Conservation (phyloP, 1,140 invertebrate genomes). For the Homarus americanus region DNA sequence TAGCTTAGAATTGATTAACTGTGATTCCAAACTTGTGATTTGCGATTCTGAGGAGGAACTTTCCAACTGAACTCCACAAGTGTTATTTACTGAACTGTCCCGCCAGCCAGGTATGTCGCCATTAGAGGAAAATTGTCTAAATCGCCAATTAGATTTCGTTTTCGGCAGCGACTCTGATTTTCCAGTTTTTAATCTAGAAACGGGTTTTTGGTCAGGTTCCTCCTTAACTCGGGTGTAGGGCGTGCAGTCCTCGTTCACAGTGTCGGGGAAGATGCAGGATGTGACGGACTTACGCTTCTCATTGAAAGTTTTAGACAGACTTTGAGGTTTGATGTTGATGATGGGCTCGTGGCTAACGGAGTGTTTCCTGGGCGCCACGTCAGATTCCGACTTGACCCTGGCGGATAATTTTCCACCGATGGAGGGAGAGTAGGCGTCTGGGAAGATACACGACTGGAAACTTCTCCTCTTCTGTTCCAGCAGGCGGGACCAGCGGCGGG, state of each 20-base stretch:
- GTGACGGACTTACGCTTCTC: slow-evolving; percentile 10
- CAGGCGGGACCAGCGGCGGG: slow-evolving; percentile 29
- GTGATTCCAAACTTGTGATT: background rate
- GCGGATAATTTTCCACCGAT: slow-evolving; percentile 1
- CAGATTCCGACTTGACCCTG: slow-evolving; percentile 30
- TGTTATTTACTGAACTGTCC: background rate
- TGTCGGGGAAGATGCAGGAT: slow-evolving; percentile 34
- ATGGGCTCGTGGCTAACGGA: background rate
- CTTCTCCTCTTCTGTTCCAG: slow-evolving; percentile 13
- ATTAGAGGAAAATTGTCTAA: background rate
- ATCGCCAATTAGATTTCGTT: no score
- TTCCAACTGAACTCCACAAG: background rate
- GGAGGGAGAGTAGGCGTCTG: background rate
- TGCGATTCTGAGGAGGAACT: background rate
- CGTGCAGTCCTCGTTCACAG: slow-evolving; percentile 29
- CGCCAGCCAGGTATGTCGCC: background rate
- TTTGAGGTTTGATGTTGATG: background rate
- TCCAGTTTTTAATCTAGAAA: background rate
- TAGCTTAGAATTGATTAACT: background rate
- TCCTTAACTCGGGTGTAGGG: background rate
- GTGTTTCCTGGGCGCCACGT: background rate
- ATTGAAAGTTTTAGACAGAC: background rate
- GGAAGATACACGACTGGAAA: slow-evolving; percentile 46
- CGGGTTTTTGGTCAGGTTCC: background rate
- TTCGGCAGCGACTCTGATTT: background rate